These are phyloP conservation scores for Diabrotica virgifera DNA, from an alignment of 1,140 invertebrate species.

Conservation along the genomic window DNA sequence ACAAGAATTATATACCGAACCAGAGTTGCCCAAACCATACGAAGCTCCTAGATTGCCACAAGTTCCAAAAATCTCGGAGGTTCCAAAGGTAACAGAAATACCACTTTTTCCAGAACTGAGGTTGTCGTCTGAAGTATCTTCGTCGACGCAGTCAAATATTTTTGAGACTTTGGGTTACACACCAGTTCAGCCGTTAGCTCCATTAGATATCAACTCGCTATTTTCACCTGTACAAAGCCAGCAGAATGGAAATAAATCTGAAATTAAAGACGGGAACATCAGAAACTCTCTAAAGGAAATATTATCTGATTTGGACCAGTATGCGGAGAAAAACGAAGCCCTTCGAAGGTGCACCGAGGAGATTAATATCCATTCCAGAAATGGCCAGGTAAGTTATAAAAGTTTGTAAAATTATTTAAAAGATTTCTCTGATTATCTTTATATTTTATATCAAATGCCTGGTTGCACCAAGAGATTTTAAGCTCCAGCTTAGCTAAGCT, in stretches of 20 bases:
- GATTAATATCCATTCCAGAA: conserved; percentile 3
- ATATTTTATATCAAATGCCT: no score
- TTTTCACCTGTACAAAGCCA: conserved; percentile 11
- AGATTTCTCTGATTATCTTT: no score
- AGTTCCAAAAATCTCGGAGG: background rate
- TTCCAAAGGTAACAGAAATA: background rate
- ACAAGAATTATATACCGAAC: background rate
- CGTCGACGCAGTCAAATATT: background rate
- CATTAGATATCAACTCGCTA: conserved; percentile 18
- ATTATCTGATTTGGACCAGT: conserved; percentile 59
- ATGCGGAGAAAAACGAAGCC: conserved; percentile 49
- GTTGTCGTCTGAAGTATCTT: background rate
- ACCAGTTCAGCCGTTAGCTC: conserved; percentile 25
- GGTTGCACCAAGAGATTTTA: no score
- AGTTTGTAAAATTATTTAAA: background rate
- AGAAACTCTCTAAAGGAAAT: conserved; percentile 59
- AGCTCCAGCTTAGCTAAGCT: no score
- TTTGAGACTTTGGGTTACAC: conserved; percentile 15
- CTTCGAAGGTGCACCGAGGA: conserved; percentile 24
- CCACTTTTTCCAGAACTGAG: background rate
- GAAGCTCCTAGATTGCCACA: background rate
- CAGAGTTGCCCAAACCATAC: background rate
- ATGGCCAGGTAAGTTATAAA: conserved; percentile 25
- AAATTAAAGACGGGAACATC: conserved; percentile 55
- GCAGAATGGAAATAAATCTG: conserved; percentile 30